These are phyloP conservation scores for Escarpia spicata DNA, from an alignment of 2,888 invertebrate genomes.

Conservation along the genomic window DNA sequence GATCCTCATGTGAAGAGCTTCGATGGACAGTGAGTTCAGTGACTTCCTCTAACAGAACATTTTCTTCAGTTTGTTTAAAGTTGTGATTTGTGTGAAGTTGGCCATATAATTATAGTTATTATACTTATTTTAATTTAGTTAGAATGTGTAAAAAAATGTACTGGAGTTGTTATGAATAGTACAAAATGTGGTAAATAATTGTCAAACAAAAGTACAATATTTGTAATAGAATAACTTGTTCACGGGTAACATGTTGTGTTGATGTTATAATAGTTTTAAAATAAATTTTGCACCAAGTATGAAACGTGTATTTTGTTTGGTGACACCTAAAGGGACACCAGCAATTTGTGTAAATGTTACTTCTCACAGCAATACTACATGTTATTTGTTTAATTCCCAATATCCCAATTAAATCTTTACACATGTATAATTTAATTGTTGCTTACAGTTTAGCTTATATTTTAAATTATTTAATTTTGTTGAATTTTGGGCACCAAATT, in stretches of 20 bases:
- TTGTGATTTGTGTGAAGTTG: not conserved
- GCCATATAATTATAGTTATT: not conserved
- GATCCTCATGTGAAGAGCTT: slow-evolving; percentile 56
- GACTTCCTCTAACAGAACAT: not conserved
- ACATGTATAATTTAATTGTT: not conserved
- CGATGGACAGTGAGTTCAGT: slow-evolving; percentile 47
- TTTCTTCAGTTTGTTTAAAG: not conserved
- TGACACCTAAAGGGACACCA: no score
- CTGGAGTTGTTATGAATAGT: not conserved
- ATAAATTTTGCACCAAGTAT: no score
- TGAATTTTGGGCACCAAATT: not conserved
- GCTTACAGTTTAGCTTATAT: not conserved
- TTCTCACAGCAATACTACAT: no score
- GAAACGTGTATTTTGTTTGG: no score
- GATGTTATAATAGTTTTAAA: no score
- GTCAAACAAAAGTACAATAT: not conserved
- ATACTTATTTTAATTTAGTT: not conserved
- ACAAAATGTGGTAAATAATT: not conserved
- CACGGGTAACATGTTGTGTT: no score
- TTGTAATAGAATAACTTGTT: not conserved
- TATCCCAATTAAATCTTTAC: no score
- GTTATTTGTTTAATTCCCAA: no score
- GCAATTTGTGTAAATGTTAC: no score
- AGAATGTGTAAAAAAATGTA: not conserved
- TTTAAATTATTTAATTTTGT: not conserved